These are phyloP conservation scores for Paralichthys olivaceus DNA, from an alignment of 2,113 vertebrate genomes.

Conservation along the genomic window DNA sequence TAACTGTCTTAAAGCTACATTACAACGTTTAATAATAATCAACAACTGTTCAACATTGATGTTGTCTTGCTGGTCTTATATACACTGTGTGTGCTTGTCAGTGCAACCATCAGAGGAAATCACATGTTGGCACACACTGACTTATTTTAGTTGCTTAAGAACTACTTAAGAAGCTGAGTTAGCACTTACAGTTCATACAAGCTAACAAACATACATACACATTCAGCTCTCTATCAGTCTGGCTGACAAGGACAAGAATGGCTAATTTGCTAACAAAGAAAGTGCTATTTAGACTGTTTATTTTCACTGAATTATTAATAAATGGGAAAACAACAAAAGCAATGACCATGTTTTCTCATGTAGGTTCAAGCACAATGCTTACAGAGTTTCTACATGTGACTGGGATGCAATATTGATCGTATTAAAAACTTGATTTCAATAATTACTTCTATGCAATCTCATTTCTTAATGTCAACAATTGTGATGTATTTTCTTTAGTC, in stretches of 20 bases:
- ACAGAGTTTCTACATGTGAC: background rate
- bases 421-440: background rate
- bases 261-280: background rate
- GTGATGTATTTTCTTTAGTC: background rate
- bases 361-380: background rate
- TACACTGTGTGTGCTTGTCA: background rate
- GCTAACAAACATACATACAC: no score
- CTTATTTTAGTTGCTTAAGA: slow-evolving; percentile 37
- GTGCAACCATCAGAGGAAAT: slow-evolving; percentile 42
- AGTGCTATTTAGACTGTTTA: background rate
- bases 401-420: no score
- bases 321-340: no score
- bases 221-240: no score
- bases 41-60: background rate
- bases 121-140: slow-evolving; percentile 9
- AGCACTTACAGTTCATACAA: no score
- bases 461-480: background rate
- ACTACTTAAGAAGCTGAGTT: background rate
- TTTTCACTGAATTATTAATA: background rate
- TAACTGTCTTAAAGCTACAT: no score
- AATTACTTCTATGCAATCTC: background rate
- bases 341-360: background rate
- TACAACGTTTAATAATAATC: no score
- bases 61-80: background rate
- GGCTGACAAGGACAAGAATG: no score